Percentiles rank a stretch among this genome's conserved stretches.
These are phyloP conservation scores for Huso huso DNA, from an alignment of 2,797 vertebrate species.

Conservation along the genomic window DNA sequence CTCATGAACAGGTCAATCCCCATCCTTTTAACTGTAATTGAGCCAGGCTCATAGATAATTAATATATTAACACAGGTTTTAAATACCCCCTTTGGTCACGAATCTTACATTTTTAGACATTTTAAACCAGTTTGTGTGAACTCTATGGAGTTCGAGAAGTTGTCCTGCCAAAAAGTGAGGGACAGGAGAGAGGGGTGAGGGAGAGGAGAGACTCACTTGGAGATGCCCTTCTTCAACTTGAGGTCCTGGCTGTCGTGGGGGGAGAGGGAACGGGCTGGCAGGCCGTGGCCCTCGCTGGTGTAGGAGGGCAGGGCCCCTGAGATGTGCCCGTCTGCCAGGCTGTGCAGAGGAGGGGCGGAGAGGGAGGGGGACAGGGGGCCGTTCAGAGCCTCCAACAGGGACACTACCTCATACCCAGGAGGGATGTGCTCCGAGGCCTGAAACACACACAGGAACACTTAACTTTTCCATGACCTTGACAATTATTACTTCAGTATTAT, in stretches of 20 bases:
- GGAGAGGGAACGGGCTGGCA: constrained; percentile 63
- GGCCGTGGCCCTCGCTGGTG: constrained; percentile 67
- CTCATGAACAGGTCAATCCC: not conserved
- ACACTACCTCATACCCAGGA: constrained; percentile 87
- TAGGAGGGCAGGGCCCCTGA: constrained; percentile 70
- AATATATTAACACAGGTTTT: too few species aligned
- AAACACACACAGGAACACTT: constrained; percentile 12
- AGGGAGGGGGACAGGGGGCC: constrained; percentile 80
- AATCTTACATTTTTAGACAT: not conserved
- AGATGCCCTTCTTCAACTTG: constrained; percentile 80
- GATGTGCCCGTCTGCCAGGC: constrained; percentile 61
- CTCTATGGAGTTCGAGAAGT: too few species aligned
- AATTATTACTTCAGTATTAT: too few species aligned
- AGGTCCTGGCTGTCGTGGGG: constrained; percentile 75
- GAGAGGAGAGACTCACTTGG: constrained; percentile 69
- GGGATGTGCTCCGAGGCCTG: constrained; percentile 92
- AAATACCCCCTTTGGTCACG: too few species aligned
- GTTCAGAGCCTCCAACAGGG: constrained; percentile 90
- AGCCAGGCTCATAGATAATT: too few species aligned
- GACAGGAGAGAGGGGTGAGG: not conserved
- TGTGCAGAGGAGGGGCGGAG: constrained; percentile 59
- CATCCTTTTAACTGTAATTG: not conserved
- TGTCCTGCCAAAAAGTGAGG: not conserved
- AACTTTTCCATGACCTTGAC: too few species aligned
- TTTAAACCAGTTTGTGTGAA: too few species aligned